These are phyloP conservation scores for Leptura quadrifasciata DNA, from an alignment of 2,888 invertebrate genomes.

Conservation along the genomic window DNA sequence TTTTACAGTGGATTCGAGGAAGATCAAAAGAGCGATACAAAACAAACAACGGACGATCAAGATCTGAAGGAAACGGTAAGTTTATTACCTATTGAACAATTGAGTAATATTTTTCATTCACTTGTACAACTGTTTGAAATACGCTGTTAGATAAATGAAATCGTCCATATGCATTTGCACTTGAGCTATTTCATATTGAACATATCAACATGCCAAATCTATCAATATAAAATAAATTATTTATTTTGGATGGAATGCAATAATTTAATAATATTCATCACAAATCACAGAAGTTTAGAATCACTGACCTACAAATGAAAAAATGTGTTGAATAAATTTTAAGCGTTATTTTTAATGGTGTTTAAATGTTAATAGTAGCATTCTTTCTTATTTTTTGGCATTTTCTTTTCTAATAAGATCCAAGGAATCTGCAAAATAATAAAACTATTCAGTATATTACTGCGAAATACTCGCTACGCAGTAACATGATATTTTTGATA, in stretches of 20 bases:
- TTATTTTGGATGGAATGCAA: neutral
- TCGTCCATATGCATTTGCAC: neutral
- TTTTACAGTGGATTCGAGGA: slow-evolving; percentile 50
- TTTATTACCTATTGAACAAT: slow-evolving; percentile 20
- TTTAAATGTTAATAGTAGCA: too few species aligned
- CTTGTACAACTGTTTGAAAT: neutral
- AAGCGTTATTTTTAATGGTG: neutral
- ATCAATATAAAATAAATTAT: neutral
- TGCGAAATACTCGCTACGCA: too few species aligned
- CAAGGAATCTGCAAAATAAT: too few species aligned
- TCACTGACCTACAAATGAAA: neutral
- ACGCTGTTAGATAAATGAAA: slow-evolving; percentile 5
- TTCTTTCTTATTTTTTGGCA: too few species aligned
- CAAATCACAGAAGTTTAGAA: neutral
- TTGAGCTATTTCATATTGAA: neutral
- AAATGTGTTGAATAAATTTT: neutral
- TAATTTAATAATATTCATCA: neutral
- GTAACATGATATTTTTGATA: too few species aligned
- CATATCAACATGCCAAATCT: neutral
- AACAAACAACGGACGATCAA: slow-evolving; percentile 48
- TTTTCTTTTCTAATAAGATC: too few species aligned
- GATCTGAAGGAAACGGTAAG: slow-evolving; percentile 54
- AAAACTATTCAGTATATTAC: too few species aligned
- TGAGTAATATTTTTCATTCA: neutral
- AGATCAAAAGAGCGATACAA: slow-evolving; percentile 49